Evolutionary conservation across 2,113 vertebrate genomes (phyloP).

Genomic region (Misgurnus anguillicaudatus): DNA sequence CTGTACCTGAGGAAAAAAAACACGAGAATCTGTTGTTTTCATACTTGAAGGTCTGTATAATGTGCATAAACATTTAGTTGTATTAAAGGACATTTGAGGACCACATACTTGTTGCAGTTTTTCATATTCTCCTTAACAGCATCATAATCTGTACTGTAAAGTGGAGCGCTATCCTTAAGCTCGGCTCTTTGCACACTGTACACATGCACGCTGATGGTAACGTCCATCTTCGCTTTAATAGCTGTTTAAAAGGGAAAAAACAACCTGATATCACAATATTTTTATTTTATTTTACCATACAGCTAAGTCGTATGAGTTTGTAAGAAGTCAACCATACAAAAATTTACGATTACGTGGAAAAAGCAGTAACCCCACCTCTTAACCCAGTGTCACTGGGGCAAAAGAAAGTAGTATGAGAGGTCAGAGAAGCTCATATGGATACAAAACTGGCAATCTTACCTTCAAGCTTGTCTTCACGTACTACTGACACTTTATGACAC

Average conservation of each 20-base stretch:
- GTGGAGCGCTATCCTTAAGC: conserved; percentile 89
- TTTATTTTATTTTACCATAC: no score
- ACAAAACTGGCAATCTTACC: conserved; percentile 68
- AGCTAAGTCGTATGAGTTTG: no score
- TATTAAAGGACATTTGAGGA: neutral
- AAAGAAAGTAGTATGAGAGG: no score
- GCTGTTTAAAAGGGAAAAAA: conserved; percentile 69
- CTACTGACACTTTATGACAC: conserved; percentile 94
- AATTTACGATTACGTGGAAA: no score
- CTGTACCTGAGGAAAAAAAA: conserved; percentile 78
- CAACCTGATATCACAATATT: no score
- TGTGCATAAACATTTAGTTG: neutral
- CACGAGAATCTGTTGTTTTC: no score
- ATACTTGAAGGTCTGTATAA: no score
- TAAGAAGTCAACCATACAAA: no score
- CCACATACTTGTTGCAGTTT: conserved; percentile 86
- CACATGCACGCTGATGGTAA: conserved; percentile 84
- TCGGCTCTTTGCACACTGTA: conserved; percentile 95
- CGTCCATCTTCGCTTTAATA: conserved; percentile 83
- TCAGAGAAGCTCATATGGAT: neutral
- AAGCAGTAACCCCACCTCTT: no score
- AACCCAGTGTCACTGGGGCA: no score
- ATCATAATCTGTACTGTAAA: conserved; percentile 94
- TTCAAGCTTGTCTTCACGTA: conserved; percentile 91
- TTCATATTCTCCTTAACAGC: conserved; percentile 89